These are phyloP conservation scores for Philaethria dido DNA, from an alignment of 2,888 invertebrate species.

Conservation along the genomic window DNA sequence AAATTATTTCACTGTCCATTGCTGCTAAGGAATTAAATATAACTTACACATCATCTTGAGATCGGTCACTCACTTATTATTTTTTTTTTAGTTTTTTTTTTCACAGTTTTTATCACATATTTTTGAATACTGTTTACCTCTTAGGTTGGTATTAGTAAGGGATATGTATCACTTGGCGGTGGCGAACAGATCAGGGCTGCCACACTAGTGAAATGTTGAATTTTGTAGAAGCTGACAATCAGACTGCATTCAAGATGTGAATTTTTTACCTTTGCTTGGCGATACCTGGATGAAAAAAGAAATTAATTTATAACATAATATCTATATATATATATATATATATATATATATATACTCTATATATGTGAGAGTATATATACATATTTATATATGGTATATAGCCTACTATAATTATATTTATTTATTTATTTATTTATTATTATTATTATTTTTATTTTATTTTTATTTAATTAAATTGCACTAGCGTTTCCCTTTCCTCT, in stretches of 20 bases:
- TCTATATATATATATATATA: no score
- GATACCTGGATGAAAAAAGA: conserved; percentile 58
- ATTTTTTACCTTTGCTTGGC: conserved; percentile 70
- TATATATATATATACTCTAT: no score
- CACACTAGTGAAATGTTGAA: conserved; percentile 58
- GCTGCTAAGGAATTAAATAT: conserved; percentile 69
- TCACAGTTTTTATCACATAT: conserved; percentile 79
- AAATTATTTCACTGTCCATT: conserved; percentile 57
- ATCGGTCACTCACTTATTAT: conserved; percentile 78
- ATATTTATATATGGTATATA: no score
- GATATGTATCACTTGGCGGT: conserved; percentile 54
- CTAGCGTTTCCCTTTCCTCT: no score
- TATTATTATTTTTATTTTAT: no score
- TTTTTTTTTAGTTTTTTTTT: conserved; percentile 71
- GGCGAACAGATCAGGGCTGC: conserved; percentile 55
- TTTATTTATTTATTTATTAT: no score
- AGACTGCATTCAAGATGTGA: conserved; percentile 71
- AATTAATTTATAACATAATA: no score
- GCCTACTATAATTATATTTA: no score
- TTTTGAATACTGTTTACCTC: conserved; percentile 73
- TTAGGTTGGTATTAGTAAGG: conserved; percentile 53
- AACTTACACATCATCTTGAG: conserved; percentile 71
- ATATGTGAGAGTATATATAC: no score
- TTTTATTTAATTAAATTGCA: no score
- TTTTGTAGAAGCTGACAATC: conserved; percentile 60